Evolutionary conservation across 2,888 invertebrate genomes (phyloP).

Genomic region (Coenonympha arcania): DNA sequence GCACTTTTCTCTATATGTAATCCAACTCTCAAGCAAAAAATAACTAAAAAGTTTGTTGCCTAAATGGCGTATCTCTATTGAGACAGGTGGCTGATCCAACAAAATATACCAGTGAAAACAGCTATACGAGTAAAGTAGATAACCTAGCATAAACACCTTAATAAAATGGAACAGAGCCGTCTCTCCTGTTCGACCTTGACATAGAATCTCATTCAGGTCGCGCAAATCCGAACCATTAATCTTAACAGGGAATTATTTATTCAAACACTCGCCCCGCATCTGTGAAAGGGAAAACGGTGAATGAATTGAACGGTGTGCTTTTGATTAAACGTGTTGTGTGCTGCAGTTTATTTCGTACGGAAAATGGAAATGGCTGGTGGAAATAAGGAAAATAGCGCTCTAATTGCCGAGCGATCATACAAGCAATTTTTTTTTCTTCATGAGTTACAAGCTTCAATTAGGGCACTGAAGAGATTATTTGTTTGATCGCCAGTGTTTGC

Average conservation of each 20-base stretch:
- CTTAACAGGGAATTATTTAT: constrained; percentile 41
- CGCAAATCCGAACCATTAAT: constrained; percentile 31
- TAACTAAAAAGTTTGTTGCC: no score
- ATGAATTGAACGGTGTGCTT: constrained; percentile 32
- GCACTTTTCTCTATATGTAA: no score
- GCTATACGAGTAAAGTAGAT: no score
- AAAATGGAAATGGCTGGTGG: no score
- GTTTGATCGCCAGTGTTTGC: no score
- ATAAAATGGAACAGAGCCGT: constrained; percentile 3
- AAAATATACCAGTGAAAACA: no score
- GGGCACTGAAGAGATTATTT: no score
- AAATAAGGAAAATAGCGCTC: background rate
- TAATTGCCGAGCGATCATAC: background rate
- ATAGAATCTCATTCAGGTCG: constrained; percentile 29
- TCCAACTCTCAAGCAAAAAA: no score
- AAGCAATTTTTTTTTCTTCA: background rate
- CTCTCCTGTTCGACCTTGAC: constrained; percentile 21
- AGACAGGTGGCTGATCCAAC: no score
- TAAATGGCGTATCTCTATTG: no score
- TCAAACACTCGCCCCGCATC: constrained; percentile 33
- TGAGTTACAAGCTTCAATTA: no score
- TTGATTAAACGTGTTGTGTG: constrained; percentile 7
- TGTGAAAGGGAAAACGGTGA: constrained; percentile 32
- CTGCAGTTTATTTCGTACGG: background rate
- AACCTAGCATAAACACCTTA: constrained; percentile 13